Evolutionary conservation across 2,888 invertebrate species (phyloP), one percentile per base, ranked within the genome.

Genomic region (Sphaerophoria taeniata): DNA sequence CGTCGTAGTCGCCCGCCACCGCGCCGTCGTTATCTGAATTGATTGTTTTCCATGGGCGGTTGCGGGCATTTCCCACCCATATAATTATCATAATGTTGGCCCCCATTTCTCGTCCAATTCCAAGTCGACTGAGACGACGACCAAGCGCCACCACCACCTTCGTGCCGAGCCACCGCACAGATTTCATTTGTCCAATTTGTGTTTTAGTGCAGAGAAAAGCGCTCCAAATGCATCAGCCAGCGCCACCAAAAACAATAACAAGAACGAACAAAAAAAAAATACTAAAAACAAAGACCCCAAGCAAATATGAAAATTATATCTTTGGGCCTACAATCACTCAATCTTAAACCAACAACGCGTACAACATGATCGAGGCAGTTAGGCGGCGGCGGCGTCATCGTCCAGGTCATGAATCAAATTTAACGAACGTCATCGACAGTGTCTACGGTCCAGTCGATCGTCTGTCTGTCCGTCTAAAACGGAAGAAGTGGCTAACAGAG

Each of bases 251-350:
- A 34, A 3, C 12, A 36, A 33, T 2, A 65, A 60, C 75, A 85
- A 67, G 24, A 61, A 33, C 45, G n/a, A 63, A 34, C n/a, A 60
- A 16, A 11, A 16, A 34, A 12, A 34, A 36, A 60, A 12, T 6
- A 14, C 7, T 3, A 24, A 43, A 9, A 24, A 24, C 24, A 24
- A 24, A 24, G 24, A 24, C 24, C 24, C 24, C 60, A 87, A 87
- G 88, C 90, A 91, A 91, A 91, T 91, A 90, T 91, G 91, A 91
- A 91, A 91, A 91, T 91, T 91, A 91, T 91, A 91, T 91, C 90
- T 91, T 91, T 90, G 89, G 90, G 90, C 80, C 91, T 91, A 91
- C 91, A 91, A 91, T 91, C 91, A 91, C 91, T 91, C 91, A 91
- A 91, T 91, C 91, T 91, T 90, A 87, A 82, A 87, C 87, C 82